Evolutionary conservation across 2,113 vertebrate species (phyloP).

Genomic region (Cephalopholis sonnerati): DNA sequence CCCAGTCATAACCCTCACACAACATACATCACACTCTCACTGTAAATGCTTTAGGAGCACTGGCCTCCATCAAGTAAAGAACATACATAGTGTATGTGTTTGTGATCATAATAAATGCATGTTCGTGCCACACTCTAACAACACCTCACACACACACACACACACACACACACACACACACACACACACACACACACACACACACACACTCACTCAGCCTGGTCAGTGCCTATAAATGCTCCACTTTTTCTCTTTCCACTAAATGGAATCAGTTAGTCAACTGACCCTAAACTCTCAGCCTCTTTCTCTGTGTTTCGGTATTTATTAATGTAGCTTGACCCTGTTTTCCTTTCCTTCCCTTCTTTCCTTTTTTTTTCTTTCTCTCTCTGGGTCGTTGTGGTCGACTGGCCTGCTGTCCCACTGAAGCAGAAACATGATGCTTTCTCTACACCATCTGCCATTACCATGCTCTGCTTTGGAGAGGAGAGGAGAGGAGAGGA

Average conservation of each 20-base stretch:
- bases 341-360: constrained; percentile 43
- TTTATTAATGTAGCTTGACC: constrained; percentile 68
- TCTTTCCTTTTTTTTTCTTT: constrained; percentile 2
- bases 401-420: constrained; percentile 33
- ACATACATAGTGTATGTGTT: constrained; percentile 16
- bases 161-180: constrained; percentile 3
- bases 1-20: background rate
- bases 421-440: constrained; percentile 49
- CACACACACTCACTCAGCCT: constrained; percentile 3
- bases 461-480: constrained; percentile 11
- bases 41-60: constrained; percentile 14
- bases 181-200: constrained; percentile 9
- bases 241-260: constrained; percentile 37
- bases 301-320: constrained; percentile 29
- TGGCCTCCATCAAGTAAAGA: constrained; percentile 12
- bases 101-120: background rate
- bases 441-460: constrained; percentile 28
- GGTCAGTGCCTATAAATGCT: constrained; percentile 1
- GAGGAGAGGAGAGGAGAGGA: background rate
- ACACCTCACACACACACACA: background rate
- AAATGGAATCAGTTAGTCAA: constrained; percentile 43
- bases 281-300: constrained; percentile 28
- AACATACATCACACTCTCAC: constrained; percentile 1
- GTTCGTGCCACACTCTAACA: no score
- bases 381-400: background rate